phyloP scores from a whole-genome alignment of 1,140 invertebrate genomes.

The Drosophila cardini region DNA sequence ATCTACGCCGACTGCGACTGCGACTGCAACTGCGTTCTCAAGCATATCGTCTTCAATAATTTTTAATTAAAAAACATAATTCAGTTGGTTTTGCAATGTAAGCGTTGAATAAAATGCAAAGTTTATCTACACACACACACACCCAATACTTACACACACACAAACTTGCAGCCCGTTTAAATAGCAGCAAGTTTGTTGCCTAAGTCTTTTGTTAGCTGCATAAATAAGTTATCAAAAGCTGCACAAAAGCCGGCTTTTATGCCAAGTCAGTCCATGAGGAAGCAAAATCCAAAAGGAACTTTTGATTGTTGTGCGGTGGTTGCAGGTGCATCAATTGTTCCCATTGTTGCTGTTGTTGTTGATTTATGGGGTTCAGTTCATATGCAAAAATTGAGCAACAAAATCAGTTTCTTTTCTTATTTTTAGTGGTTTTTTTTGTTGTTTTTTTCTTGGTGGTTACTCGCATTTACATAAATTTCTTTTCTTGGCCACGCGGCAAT shows the following conservation, averaged over 20 bases:
- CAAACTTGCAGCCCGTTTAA: slow-evolving; percentile 22
- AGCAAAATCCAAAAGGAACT: slow-evolving; percentile 25
- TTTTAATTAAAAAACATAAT: slow-evolving; percentile 73
- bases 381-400: slow-evolving; percentile 27
- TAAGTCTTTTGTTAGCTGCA: slow-evolving; percentile 56
- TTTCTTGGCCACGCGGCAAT: slow-evolving; percentile 69
- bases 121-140: slow-evolving; percentile 41
- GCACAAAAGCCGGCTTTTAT: slow-evolving; percentile 8
- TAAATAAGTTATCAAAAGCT: slow-evolving; percentile 26
- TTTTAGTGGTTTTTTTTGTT: no score
- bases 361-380: slow-evolving; percentile 47
- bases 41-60: slow-evolving; percentile 50
- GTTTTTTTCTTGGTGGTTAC: slow-evolving; percentile 54
- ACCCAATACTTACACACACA: background rate
- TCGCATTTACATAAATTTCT: slow-evolving; percentile 70
- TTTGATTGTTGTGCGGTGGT: background rate
- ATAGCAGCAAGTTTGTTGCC: slow-evolving; percentile 52
- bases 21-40: slow-evolving; percentile 1
- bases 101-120: slow-evolving; percentile 58
- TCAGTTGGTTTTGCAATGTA: slow-evolving; percentile 55
- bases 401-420: slow-evolving; percentile 1
- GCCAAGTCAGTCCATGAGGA: slow-evolving; percentile 32
- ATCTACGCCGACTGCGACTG: slow-evolving; percentile 4
- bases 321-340: slow-evolving; percentile 41
- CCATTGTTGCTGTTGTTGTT: slow-evolving; percentile 33